phyloP scores from a whole-genome alignment of 2,113 vertebrate genomes.

The Numida meleagris region DNA sequence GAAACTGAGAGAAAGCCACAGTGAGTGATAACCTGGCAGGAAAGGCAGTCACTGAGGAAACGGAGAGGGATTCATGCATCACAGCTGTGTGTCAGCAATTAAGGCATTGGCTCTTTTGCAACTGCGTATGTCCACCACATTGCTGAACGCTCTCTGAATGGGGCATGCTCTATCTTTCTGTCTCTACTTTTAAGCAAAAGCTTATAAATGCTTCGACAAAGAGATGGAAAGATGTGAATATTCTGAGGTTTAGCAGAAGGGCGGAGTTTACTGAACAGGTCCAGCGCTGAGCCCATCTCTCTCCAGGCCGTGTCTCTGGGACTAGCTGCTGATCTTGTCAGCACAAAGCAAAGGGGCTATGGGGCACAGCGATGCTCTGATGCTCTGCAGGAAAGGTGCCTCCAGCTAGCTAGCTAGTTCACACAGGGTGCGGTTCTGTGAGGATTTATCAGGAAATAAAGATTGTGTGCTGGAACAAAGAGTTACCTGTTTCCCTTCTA shows the following conservation, averaged over 20 bases:
- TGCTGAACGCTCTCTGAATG: fast-evolving
- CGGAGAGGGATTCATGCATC: not conserved
- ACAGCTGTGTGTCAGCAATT: not conserved
- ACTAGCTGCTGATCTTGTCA: not conserved
- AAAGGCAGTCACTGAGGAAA: not conserved
- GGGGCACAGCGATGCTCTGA: not conserved
- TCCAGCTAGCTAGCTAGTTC: fast-evolving
- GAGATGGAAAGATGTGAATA: not conserved
- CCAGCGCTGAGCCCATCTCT: fast-evolving
- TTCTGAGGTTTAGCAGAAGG: not conserved
- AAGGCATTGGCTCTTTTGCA: not conserved
- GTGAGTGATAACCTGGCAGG: not conserved
- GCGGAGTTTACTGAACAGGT: not conserved
- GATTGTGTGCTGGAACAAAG: not conserved
- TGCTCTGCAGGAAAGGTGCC: not conserved
- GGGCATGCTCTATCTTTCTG: not conserved
- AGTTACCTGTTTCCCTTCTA: not conserved
- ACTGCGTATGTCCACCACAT: fast-evolving
- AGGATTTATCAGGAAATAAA: not conserved
- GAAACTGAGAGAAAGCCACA: not conserved
- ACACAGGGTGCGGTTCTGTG: fast-evolving
- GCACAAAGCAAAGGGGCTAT: not conserved
- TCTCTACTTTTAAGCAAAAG: not conserved
- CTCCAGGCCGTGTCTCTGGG: not conserved
- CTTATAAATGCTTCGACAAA: not conserved